phyloP scores from a whole-genome alignment of 2,888 invertebrate species.

The Hedychridium roseum region DNA sequence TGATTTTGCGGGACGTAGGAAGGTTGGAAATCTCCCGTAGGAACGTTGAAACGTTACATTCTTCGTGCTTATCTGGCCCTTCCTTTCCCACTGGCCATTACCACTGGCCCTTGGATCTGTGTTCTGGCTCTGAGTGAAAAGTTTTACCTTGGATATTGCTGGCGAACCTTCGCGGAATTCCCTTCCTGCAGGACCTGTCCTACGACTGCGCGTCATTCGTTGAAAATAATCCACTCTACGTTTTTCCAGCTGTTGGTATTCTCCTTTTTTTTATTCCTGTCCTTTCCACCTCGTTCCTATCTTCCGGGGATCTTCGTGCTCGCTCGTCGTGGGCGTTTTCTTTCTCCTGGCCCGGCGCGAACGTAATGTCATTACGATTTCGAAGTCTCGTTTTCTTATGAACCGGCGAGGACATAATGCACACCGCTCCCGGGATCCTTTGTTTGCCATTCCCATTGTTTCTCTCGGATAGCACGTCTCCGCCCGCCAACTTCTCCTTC shows the following conservation, averaged over 20 bases:
- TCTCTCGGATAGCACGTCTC: slow-evolving; percentile 19
- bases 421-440: slow-evolving; percentile 41
- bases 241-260: slow-evolving; percentile 12
- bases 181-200: slow-evolving; percentile 13
- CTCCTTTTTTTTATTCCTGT: not conserved
- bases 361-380: slow-evolving; percentile 60
- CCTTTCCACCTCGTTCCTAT: slow-evolving; percentile 5
- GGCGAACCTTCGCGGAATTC: slow-evolving; percentile 43
- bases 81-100: slow-evolving; percentile 33
- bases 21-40: slow-evolving; percentile 43
- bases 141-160: slow-evolving; percentile 62
- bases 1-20: slow-evolving; percentile 55
- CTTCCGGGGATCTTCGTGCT: not conserved
- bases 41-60: slow-evolving; percentile 55
- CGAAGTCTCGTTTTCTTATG: slow-evolving; percentile 58
- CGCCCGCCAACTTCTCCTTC: not conserved
- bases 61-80: slow-evolving; percentile 53
- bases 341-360: slow-evolving; percentile 31
- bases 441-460: slow-evolving; percentile 57
- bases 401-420: slow-evolving; percentile 54
- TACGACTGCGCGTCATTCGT: slow-evolving; percentile 13
- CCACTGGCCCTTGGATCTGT: too few relatives aligned
- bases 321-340: slow-evolving; percentile 8
- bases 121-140: slow-evolving; percentile 60
- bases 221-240: too few relatives aligned